phyloP scores from a whole-genome alignment of 1,140 invertebrate species.

The Lordiphosa clarofinis region DNA sequence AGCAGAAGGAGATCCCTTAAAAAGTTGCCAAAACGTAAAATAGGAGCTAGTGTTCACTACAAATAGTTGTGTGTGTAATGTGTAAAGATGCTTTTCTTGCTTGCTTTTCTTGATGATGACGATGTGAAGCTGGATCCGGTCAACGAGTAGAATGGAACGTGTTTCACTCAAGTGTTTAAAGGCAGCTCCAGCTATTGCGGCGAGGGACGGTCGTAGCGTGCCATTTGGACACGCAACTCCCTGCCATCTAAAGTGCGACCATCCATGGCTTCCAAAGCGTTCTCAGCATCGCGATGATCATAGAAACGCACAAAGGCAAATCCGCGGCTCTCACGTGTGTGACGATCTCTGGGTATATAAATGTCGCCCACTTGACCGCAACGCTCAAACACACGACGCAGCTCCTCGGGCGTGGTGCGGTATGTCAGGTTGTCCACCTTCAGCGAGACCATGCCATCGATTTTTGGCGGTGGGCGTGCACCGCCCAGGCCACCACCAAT shows the following conservation, averaged over 20 bases:
- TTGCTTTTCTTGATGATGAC: conserved; percentile 58
- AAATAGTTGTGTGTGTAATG: conserved; percentile 49
- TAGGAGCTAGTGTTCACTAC: conserved; percentile 35
- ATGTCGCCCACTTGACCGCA: conserved; percentile 99
- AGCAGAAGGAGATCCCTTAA: background rate
- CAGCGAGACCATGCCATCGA: conserved; percentile 97
- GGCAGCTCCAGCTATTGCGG: too few relatives aligned
- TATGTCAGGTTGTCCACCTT: conserved; percentile 99
- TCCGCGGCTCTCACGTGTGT: conserved; percentile 95
- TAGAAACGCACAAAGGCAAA: conserved; percentile 95
- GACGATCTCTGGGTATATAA: conserved; percentile 97
- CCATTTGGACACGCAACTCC: too few relatives aligned
- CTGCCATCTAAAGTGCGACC: too few relatives aligned
- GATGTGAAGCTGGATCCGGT: conserved; percentile 34
- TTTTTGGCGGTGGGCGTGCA: conserved; percentile 93
- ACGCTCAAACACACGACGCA: conserved; percentile 95
- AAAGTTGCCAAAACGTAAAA: conserved; percentile 57
- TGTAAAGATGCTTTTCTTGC: conserved; percentile 47
- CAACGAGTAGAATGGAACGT: conserved; percentile 18
- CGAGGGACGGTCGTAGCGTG: too few relatives aligned
- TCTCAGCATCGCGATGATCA: too few relatives aligned
- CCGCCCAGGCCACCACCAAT: conserved; percentile 81
- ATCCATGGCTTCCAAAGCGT: too few relatives aligned
- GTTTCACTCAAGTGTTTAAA: too few relatives aligned
- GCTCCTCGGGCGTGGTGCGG: conserved; percentile 96